Conservation (phyloP, 2,797 vertebrate genomes). For the Clarias laeviceps region DNA sequence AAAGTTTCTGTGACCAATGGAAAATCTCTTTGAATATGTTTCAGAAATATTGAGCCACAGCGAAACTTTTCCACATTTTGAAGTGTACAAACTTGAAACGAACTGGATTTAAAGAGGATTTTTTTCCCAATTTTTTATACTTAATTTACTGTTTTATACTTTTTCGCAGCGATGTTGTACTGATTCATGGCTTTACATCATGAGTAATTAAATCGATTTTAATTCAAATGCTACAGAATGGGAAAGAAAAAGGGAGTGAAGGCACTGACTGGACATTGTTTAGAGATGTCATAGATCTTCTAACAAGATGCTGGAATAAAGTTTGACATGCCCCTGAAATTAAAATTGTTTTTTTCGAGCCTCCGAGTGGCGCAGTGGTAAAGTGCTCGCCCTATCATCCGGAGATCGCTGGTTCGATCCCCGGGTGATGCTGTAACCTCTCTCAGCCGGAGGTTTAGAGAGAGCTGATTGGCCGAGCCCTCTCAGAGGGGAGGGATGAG, state of each 20-base stretch:
- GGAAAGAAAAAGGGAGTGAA: neutral
- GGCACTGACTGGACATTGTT: neutral
- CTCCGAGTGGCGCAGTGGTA: too few species aligned
- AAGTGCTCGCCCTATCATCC: too few species aligned
- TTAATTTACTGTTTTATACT: neutral
- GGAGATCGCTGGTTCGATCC: too few species aligned
- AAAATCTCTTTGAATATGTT: neutral
- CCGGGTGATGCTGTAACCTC: too few species aligned
- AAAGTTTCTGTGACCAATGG: neutral
- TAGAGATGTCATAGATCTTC: neutral
- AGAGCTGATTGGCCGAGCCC: too few species aligned
- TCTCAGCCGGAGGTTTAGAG: too few species aligned
- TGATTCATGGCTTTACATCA: neutral
- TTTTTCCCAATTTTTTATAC: too few species aligned
- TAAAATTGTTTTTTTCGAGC: neutral
- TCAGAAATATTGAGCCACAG: slow-evolving; percentile 3
- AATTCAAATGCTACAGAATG: neutral
- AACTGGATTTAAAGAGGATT: neutral
- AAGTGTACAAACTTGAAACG: neutral
- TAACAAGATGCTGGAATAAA: neutral
- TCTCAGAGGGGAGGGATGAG: too few species aligned
- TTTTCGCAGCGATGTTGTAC: neutral
- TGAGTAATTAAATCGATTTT: neutral
- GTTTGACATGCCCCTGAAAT: neutral
- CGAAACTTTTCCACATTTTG: neutral